Conservation (phyloP, 1,140 invertebrate species). For the Eumaeus atala region DNA sequence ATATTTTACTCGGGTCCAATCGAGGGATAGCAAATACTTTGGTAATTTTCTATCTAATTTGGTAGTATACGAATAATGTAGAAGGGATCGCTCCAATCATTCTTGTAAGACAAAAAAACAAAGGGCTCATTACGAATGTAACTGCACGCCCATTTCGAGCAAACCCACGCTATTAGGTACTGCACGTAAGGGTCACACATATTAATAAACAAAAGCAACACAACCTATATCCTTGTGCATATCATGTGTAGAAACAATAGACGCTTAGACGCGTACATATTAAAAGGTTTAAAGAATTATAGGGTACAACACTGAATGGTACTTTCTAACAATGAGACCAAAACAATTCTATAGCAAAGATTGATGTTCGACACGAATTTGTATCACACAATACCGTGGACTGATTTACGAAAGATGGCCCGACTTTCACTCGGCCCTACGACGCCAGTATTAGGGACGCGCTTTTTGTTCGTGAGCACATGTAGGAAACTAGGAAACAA, state of each 20-base stretch:
- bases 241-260: slow-evolving; percentile 24
- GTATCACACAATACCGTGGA: slow-evolving; percentile 51
- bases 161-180: no score
- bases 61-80: no score
- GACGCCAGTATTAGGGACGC: slow-evolving; percentile 36
- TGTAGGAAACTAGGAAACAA: slow-evolving; percentile 1
- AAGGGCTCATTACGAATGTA: no score
- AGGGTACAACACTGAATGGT: slow-evolving; percentile 12
- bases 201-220: background rate
- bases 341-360: slow-evolving; percentile 43
- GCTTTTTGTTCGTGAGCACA: slow-evolving; percentile 14
- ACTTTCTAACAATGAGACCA: slow-evolving; percentile 47
- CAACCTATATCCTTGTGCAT: slow-evolving; percentile 15
- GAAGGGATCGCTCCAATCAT: no score
- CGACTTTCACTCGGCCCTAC: slow-evolving; percentile 65
- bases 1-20: no score
- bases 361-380: slow-evolving; percentile 55
- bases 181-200: slow-evolving; percentile 1
- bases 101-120: no score
- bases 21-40: no score
- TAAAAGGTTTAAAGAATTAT: slow-evolving; percentile 15
- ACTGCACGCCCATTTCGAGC: no score
- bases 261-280: slow-evolving; percentile 16
- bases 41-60: no score
- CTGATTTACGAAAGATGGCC: slow-evolving; percentile 53